Evolutionary conservation across 2,797 vertebrate genomes (phyloP), one percentile per base, ranked within the genome.

Genomic region (Coregonus sp.): DNA sequence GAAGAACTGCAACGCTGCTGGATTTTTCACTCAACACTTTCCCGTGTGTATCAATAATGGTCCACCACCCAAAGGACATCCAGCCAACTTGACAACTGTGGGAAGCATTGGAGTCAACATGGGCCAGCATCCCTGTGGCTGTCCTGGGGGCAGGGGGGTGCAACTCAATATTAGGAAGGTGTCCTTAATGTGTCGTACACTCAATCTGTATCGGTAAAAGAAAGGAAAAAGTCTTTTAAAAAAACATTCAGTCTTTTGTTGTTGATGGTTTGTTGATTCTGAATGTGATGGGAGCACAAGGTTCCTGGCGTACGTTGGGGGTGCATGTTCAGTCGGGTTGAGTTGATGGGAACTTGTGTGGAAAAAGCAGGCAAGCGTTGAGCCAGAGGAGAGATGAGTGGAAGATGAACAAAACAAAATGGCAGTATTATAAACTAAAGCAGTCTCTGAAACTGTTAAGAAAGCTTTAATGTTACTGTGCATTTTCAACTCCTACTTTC

Each of bases 241-340:
- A 12, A 47, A 47, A 2, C 9, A 47, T 47, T 47, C 40, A 1
- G 9, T 47, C 40, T 47, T 47, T 47, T 12, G 86, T 76, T 81
- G 83, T 15, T 35, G 7, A 20, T 4, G 40, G 25, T 73, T 71
- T 73, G 54, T 37, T 76, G 74, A 77, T 66, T 61, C 35, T 85
- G 78, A 67, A 81, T 80, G 84, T 84, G 83, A 68, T 76, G 75
- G 59, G 25, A 88, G 84, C 75, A 76, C 91, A 93, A 91, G 92
- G 92, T 89, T 92, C 89, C 85, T 85, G 40, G 40, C 0, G 40
- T 47, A 47, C 88, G 91, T 18, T 11, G 2, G 9, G 40, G 40
- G 80, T 4, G n/a, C 47, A 73, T 84, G 81, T 84, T 84, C 80
- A 47, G 25, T 25, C 1, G 25, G 25, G 73, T 33, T 78, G 70